These are phyloP conservation scores for Harpagifer antarcticus DNA, from an alignment of 2,797 vertebrate species.

Conservation along the genomic window DNA sequence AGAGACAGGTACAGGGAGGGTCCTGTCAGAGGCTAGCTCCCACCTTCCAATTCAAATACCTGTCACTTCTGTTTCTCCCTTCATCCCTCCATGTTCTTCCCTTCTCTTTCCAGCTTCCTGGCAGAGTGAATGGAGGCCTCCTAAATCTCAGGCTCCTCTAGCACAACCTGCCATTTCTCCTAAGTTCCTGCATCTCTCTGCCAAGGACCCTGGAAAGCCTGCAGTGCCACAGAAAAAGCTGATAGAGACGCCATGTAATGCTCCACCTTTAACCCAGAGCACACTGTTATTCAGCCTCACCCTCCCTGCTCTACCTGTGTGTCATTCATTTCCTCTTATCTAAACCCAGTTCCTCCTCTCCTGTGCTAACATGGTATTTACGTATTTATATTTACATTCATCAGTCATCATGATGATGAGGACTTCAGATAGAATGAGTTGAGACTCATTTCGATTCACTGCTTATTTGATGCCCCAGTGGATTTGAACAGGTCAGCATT, in stretches of 20 bases:
- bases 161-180: slow-evolving; percentile 64
- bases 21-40: not conserved
- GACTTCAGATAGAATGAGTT: not conserved
- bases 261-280: slow-evolving; percentile 9
- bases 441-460: too few species aligned
- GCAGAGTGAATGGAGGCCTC: slow-evolving; percentile 86
- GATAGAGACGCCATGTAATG: slow-evolving; percentile 71
- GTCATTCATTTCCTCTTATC: not conserved
- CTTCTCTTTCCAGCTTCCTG: slow-evolving; percentile 75
- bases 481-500: not conserved
- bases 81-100: slow-evolving; percentile 2
- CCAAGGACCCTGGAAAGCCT: slow-evolving; percentile 42
- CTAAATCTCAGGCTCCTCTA: slow-evolving; percentile 74
- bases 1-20: slow-evolving; percentile 76
- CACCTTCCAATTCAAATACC: not conserved
- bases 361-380: not conserved
- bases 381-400: not conserved
- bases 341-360: not conserved
- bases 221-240: slow-evolving; percentile 62
- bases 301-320: slow-evolving; percentile 10
- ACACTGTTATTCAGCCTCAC: not conserved
- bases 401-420: not conserved
- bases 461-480: not conserved
- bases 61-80: slow-evolving; percentile 24
- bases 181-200: slow-evolving; percentile 64